Evolutionary conservation across 2,113 vertebrate genomes (phyloP).

Genomic region (Myrmophylax atrothorax): DNA sequence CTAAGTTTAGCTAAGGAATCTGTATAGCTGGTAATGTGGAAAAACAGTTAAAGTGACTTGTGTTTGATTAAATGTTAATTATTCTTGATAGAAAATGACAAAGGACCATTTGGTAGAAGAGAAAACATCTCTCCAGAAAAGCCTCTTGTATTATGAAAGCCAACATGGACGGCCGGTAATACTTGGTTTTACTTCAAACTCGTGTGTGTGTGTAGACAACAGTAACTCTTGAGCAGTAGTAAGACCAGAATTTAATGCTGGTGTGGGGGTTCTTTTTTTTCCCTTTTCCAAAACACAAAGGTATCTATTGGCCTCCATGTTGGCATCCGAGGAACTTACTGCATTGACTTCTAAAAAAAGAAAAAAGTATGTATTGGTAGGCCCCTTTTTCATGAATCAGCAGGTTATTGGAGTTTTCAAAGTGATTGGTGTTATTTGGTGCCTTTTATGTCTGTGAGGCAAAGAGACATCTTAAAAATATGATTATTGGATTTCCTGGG

Average conservation of each 20-base stretch:
- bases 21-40: not conserved
- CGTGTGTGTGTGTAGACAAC: not conserved
- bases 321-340: not conserved
- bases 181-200: not conserved
- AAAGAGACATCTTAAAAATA: not conserved
- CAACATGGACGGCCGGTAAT: conserved; percentile 92
- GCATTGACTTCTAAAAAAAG: not conserved
- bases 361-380: not conserved
- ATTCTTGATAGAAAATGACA: conserved; percentile 89
- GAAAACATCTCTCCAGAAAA: conserved; percentile 95
- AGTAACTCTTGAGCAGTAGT: not conserved
- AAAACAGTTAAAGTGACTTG: not conserved
- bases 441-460: not conserved
- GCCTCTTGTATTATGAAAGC: conserved; percentile 95
- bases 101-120: conserved; percentile 94
- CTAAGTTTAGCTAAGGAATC: not conserved
- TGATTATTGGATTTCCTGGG: not conserved
- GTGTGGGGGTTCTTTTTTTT: not conserved
- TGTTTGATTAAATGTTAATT: not conserved
- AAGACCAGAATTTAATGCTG: not conserved
- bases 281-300: not conserved
- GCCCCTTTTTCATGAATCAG: not conserved
- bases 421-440: not conserved
- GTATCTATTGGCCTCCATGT: not conserved
- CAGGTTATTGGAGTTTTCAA: not conserved